These are phyloP conservation scores for Bimastos eiseni DNA, from an alignment of 2,888 invertebrate species.

Conservation along the genomic window DNA sequence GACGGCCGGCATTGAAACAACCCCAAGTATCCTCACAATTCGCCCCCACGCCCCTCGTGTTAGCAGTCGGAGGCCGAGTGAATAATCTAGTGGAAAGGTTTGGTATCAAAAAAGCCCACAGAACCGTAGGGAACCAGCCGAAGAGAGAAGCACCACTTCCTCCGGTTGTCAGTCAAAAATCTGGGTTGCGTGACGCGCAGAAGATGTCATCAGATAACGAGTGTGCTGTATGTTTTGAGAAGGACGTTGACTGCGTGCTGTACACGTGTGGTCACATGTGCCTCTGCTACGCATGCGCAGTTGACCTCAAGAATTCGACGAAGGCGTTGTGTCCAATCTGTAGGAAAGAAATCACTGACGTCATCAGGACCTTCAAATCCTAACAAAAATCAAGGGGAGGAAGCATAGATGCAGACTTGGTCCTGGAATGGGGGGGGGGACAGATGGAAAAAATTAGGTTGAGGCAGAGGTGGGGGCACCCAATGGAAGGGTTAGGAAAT, in stretches of 20 bases:
- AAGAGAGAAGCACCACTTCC: not conserved
- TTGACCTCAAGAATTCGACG: conserved; percentile 71
- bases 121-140: not conserved
- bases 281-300: conserved; percentile 93
- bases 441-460: too few relatives aligned
- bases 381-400: conserved; percentile 53
- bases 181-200: not conserved
- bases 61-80: not conserved
- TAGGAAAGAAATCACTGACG: conserved; percentile 87
- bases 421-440: too few relatives aligned
- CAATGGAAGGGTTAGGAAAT: too few relatives aligned
- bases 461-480: too few relatives aligned
- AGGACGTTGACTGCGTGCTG: conserved; percentile 86
- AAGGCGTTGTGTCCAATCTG: conserved; percentile 85
- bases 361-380: conserved; percentile 91
- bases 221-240: conserved; percentile 93
- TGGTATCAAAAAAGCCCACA: not conserved
- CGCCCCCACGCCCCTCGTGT: not conserved
- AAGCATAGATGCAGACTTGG: too few relatives aligned
- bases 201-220: conserved; percentile 62
- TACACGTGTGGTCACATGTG: conserved; percentile 99
- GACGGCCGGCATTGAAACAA: not conserved
- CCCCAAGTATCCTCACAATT: not conserved
- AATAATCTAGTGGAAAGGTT: not conserved
- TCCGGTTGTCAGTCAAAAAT: not conserved